Conservation (phyloP, 2,888 invertebrate species). For the Saturnia pavonia region DNA sequence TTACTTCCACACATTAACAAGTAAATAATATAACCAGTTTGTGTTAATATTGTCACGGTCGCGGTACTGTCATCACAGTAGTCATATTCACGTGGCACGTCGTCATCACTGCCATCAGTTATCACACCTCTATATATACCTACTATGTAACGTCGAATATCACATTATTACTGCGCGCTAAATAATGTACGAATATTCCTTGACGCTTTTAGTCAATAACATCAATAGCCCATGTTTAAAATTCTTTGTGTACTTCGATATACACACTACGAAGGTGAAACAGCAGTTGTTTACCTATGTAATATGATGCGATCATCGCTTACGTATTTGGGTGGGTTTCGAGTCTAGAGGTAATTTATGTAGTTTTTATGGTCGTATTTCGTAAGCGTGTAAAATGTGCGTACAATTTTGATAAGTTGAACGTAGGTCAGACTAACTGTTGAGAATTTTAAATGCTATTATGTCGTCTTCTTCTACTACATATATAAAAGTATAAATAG, state of each 20-base stretch:
- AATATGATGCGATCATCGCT: conserved; percentile 70
- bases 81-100: background rate
- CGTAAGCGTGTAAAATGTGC: conserved; percentile 14
- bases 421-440: background rate
- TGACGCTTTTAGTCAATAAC: conserved; percentile 26
- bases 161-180: conserved; percentile 18
- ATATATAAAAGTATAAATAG: background rate
- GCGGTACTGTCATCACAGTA: background rate
- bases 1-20: background rate
- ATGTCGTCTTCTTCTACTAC: background rate
- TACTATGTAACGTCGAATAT: background rate
- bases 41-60: background rate
- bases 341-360: conserved; percentile 11
- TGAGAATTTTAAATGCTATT: background rate
- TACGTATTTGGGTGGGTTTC: conserved; percentile 54
- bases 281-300: conserved; percentile 36
- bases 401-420: conserved; percentile 3
- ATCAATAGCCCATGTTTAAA: conserved; percentile 30
- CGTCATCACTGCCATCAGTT: background rate
- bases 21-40: background rate
- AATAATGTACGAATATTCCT: conserved; percentile 32
- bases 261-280: conserved; percentile 58
- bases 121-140: background rate
- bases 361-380: conserved; percentile 14
- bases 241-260: conserved; percentile 26